Evolutionary conservation across 1,140 invertebrate species (phyloP).

Genomic region (Polypedilum vanderplanki): DNA sequence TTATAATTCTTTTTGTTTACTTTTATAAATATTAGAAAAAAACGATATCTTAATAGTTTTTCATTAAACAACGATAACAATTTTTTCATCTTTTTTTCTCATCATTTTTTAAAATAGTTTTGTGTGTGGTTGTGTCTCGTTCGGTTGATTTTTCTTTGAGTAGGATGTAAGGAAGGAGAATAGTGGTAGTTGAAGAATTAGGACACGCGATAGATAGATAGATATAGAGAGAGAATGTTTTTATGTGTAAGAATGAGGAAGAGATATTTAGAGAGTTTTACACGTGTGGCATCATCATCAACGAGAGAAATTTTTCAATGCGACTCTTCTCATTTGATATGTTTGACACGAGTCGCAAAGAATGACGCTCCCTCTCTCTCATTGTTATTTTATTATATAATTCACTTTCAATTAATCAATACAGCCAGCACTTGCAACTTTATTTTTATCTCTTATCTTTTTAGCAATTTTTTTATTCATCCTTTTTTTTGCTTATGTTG

Average conservation of each 20-base stretch:
- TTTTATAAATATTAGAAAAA: constrained; percentile 11
- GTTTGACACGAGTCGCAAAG: neutral
- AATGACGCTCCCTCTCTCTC: neutral
- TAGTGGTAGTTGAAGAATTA: neutral
- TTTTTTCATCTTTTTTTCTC: constrained; percentile 8
- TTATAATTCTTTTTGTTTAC: neutral
- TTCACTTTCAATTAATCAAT: neutral
- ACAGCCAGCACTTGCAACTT: neutral
- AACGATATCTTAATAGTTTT: constrained; percentile 23
- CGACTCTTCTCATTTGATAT: constrained; percentile 7
- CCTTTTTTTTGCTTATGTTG: neutral
- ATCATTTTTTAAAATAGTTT: too few species aligned
- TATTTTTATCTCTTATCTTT: constrained; percentile 1
- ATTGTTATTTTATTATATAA: neutral
- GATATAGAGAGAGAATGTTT: neutral
- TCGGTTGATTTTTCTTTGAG: too few species aligned
- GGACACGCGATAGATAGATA: neutral
- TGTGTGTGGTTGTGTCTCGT: too few species aligned
- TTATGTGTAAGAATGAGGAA: neutral
- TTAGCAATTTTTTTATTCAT: neutral
- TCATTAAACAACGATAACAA: constrained; percentile 28
- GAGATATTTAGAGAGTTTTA: neutral
- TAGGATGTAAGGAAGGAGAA: too few species aligned
- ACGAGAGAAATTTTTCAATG: constrained; percentile 12
- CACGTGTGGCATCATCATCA: neutral